Evolutionary conservation across 2,113 vertebrate species (phyloP).

Genomic region (Tetrao urogallus): DNA sequence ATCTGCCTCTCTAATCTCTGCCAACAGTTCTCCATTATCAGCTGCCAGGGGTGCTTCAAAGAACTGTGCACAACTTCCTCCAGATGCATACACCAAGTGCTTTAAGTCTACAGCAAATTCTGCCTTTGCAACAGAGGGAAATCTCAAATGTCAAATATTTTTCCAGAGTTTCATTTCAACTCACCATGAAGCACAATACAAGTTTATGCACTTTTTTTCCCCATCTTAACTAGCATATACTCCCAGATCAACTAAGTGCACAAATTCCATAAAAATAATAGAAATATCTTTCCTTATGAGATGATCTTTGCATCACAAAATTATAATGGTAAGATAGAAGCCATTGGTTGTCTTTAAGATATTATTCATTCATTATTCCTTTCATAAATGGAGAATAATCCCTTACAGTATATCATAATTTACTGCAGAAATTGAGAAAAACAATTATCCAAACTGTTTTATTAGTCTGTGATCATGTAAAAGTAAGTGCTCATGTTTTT

Average conservation of each 20-base stretch:
- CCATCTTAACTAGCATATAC: not conserved
- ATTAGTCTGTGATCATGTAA: not conserved
- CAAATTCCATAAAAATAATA: constrained; percentile 8
- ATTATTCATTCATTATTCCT: not conserved
- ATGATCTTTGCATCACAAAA: not conserved
- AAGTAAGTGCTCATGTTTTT: not conserved
- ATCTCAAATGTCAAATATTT: constrained; percentile 29
- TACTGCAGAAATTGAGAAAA: not conserved
- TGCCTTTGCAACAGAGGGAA: constrained; percentile 27
- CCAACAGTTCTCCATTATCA: constrained; percentile 80
- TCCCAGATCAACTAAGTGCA: constrained; percentile 8
- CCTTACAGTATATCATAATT: not conserved
- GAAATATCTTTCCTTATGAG: not conserved
- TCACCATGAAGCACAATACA: constrained; percentile 27
- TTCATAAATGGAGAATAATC: not conserved
- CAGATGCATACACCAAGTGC: constrained; percentile 40
- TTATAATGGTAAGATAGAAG: constrained; percentile 14
- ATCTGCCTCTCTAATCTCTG: constrained; percentile 81
- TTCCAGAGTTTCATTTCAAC: constrained; percentile 43
- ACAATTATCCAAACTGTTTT: not conserved
- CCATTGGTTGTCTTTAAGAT: not conserved
- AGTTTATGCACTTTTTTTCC: not conserved
- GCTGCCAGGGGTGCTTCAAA: constrained; percentile 69
- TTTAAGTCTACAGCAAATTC: constrained; percentile 54
- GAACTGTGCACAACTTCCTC: constrained; percentile 55